Conservation (phyloP, 2,113 vertebrate genomes). For the Microcebus griseorufus region DNA sequence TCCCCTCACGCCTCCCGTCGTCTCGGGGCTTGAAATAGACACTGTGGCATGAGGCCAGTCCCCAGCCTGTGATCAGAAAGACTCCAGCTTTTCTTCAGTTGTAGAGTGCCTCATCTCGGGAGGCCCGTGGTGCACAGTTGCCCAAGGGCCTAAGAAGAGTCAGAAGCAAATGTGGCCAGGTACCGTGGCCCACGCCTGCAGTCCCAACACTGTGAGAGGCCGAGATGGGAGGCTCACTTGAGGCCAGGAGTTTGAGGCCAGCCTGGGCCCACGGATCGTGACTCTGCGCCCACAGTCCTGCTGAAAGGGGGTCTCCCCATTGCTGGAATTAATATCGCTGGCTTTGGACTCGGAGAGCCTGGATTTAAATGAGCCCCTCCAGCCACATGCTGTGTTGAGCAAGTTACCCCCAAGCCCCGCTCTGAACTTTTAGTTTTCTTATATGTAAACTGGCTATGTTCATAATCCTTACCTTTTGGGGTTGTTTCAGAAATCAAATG, state of each 20-base stretch:
- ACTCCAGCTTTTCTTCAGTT: background rate
- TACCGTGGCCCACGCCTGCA: too few species aligned
- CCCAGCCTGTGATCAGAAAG: background rate
- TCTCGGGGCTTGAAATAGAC: background rate
- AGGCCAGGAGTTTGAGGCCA: too few species aligned
- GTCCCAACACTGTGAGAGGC: too few species aligned
- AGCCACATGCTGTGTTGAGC: background rate
- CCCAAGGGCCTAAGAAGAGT: background rate
- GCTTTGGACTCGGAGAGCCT: background rate
- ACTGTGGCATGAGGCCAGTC: background rate
- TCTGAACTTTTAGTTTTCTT: background rate
- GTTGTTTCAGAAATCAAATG: conserved; percentile 6
- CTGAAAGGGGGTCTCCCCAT: background rate
- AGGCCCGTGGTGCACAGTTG: background rate
- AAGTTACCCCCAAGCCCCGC: background rate
- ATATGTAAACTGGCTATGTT: background rate
- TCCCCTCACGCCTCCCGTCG: accelerated
- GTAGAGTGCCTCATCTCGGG: background rate
- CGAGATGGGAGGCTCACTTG: too few species aligned
- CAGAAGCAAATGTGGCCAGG: background rate
- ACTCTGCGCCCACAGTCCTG: background rate
- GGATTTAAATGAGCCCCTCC: background rate
- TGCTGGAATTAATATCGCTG: background rate
- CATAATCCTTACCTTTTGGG: background rate
- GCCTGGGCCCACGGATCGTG: accelerated